Percentiles rank a stretch among this genome's conserved stretches.
Conservation (phyloP, 2,797 vertebrate genomes). For the Phataginus tricuspis region DNA sequence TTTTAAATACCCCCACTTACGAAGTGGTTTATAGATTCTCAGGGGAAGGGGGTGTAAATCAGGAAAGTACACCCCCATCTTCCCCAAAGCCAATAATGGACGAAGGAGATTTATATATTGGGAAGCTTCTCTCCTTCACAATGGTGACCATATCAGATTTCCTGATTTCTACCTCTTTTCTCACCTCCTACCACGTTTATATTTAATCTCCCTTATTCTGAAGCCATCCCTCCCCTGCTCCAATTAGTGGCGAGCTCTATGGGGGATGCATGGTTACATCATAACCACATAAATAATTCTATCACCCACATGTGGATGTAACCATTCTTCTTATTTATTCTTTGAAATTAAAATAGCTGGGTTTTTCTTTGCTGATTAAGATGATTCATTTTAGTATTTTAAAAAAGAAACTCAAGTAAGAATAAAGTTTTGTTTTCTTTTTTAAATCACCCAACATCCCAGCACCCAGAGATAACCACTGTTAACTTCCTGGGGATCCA, state of each 20-base stretch:
- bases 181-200: not conserved
- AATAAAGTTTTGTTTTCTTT: not conserved
- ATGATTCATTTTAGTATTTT: slow-evolving; percentile 45
- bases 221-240: not conserved
- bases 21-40: slow-evolving; percentile 15
- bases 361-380: slow-evolving; percentile 54
- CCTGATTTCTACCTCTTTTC: not conserved
- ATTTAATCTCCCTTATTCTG: not conserved
- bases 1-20: slow-evolving; percentile 39
- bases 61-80: slow-evolving; percentile 42
- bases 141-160: not conserved
- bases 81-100: slow-evolving; percentile 68
- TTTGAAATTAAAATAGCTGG: slow-evolving; percentile 54
- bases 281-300: slow-evolving; percentile 42
- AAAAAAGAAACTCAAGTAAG: slow-evolving; percentile 18
- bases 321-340: slow-evolving; percentile 43
- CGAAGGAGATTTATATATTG: slow-evolving; percentile 12
- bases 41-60: not conserved
- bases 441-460: not conserved
- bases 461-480: not conserved
- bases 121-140: not conserved
- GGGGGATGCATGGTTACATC: slow-evolving; percentile 4
- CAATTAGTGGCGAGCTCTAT: not conserved
- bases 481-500: not conserved
- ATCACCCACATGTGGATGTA: slow-evolving; percentile 44